These are phyloP conservation scores for Samia ricini DNA, from an alignment of 1,140 invertebrate genomes.

Conservation along the genomic window DNA sequence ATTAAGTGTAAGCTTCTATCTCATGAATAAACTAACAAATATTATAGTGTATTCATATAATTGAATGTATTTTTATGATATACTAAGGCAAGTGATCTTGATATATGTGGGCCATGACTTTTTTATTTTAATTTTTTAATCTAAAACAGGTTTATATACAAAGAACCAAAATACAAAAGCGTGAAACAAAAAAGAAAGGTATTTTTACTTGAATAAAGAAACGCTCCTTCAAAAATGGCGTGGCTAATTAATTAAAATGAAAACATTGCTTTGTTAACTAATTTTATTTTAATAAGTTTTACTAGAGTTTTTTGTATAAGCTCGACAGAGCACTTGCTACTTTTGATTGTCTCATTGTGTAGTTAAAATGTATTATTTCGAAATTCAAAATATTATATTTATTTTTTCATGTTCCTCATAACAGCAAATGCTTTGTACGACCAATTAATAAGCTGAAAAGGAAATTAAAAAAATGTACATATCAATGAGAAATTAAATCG, in stretches of 20 bases:
- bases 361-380: constrained; percentile 8
- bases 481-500: not conserved
- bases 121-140: not conserved
- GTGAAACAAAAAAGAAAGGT: not conserved
- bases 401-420: constrained; percentile 71
- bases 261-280: constrained; percentile 1
- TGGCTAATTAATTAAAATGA: not conserved
- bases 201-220: not conserved
- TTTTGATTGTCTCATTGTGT: constrained; percentile 8
- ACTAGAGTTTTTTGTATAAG: constrained; percentile 10
- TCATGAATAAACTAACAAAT: too few relatives aligned
- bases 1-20: too few relatives aligned
- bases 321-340: constrained; percentile 6
- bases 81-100: constrained; percentile 12
- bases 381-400: constrained; percentile 15
- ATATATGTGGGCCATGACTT: not conserved
- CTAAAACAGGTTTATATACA: not conserved
- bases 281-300: constrained; percentile 18
- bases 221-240: not conserved
- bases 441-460: constrained; percentile 72
- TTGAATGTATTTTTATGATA: too few relatives aligned
- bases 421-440: constrained; percentile 69
- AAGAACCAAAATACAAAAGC: not conserved
- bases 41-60: too few relatives aligned
- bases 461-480: constrained; percentile 6